A percentile compares a stretch with the other conserved stretches of the same genome.
Evolutionary conservation across 2,888 invertebrate genomes (phyloP).

Genomic region (Caprella mutica): DNA sequence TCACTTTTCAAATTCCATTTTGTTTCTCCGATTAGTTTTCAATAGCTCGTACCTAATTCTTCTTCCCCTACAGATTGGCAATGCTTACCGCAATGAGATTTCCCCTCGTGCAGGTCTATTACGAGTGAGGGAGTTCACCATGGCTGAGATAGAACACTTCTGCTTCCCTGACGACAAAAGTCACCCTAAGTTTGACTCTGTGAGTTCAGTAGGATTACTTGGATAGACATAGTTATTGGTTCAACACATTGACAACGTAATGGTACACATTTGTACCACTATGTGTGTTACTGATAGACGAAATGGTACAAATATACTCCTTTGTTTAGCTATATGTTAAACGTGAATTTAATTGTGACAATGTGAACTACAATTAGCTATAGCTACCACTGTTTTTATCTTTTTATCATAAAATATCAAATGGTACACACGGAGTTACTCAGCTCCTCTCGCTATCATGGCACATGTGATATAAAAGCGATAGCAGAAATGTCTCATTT

Average conservation of each 20-base stretch:
- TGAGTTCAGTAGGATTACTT: neutral
- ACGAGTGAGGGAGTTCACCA: slow-evolving; percentile 89
- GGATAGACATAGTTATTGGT: neutral
- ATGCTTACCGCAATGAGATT: slow-evolving; percentile 97
- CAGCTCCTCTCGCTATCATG: too few species aligned
- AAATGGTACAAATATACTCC: too few species aligned
- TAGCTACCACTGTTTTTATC: too few species aligned
- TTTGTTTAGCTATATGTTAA: too few species aligned
- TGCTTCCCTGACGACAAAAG: slow-evolving; percentile 80
- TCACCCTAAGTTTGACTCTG: slow-evolving; percentile 70
- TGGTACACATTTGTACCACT: too few species aligned
- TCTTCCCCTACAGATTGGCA: slow-evolving; percentile 56
- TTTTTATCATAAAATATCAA: too few species aligned
- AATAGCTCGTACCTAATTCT: neutral
- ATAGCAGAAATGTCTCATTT: too few species aligned
- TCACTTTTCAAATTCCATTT: neutral
- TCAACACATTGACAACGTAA: neutral
- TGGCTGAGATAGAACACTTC: slow-evolving; percentile 99
- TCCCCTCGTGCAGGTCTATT: slow-evolving; percentile 93
- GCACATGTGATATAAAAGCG: too few species aligned
- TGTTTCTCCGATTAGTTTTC: neutral
- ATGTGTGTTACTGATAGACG: too few species aligned
- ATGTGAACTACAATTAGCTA: too few species aligned
- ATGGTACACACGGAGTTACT: too few species aligned
- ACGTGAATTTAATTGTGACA: too few species aligned